Base-by-base conservation (phyloP, 30 jellyfish, hydroid and myxozoan genomes). In the Hydractinia symbiolongicarpus region DNA sequence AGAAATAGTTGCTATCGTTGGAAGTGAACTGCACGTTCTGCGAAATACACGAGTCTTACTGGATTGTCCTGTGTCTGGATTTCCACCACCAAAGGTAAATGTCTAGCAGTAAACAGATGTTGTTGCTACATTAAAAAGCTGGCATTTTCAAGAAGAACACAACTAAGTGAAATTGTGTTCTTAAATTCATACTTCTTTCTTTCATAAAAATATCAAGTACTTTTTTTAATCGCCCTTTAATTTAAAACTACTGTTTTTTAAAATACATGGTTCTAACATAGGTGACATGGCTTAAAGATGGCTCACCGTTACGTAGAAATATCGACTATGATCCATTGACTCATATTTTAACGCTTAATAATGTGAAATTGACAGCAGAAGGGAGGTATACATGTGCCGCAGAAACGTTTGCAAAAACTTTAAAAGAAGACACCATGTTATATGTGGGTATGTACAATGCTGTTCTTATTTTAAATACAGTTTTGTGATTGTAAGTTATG, bases 301-400 rank as follows among this genome's bases (percentile, higher is more conserved):
- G 93, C 21, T 52, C 55, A 64, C 21, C 93, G 9, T 68, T 88
- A 76, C 49, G 72, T 50, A 53, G 51, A 50, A 53, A 71, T 50
- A 7, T 71, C 53, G 80, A 71, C 53, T 71, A 71, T 15, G 80
- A 71, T 58, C 17, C 44, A 20, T 30, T 30, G 51, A n/a, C 80
- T 5, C 80, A 71, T 50, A 30, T 30, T 71, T 71, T 71, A 5
- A 30, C 60, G 17, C 51, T 88, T 15, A 78, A 81, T 71, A 82
- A 78, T 60, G 49, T 88, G 67, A 78, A 68, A 21, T 53, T 88
- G 68, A 71, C 75, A 61, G 84, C 82, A 61, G 21, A 89, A 54
- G 96, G 96, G 50, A 79, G 40, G 21, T 88, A 82, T 79, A 82
- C 93, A 9, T 88, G 96, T 75, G 20, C 17, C 50, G 96, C 96